A percentile compares a stretch with the other conserved stretches of the same genome.
Conservation (phyloP, 2,797 vertebrate species). For the Lepidocolaptes lacrymiger region DNA sequence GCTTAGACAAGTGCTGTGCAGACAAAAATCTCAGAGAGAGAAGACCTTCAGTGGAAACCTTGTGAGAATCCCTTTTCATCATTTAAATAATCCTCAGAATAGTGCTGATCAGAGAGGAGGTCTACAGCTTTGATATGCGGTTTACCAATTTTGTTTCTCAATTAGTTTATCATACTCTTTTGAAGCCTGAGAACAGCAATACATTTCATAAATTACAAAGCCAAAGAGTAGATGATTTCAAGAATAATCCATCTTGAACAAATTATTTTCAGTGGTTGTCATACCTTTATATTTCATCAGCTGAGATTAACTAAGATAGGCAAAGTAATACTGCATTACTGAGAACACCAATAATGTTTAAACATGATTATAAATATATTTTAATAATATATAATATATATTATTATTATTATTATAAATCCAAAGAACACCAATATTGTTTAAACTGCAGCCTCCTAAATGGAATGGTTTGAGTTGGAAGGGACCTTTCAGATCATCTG, state of each 20-base stretch:
- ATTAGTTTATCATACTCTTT: neutral
- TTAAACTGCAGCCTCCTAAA: neutral
- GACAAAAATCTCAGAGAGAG: neutral
- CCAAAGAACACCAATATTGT: neutral
- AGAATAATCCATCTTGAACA: neutral
- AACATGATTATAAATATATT: too few relatives aligned
- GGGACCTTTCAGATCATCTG: neutral
- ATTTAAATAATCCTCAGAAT: neutral
- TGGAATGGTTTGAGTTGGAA: neutral
- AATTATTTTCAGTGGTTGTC: neutral
- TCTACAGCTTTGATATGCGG: neutral
- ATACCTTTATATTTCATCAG: neutral
- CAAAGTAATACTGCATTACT: neutral
- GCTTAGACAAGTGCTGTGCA: neutral
- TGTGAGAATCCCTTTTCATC: neutral
- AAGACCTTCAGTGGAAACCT: neutral
- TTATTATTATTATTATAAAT: too few relatives aligned
- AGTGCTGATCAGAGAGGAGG: neutral
- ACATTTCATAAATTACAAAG: neutral
- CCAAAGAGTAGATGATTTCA: neutral
- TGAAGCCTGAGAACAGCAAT: neutral
- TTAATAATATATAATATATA: too few relatives aligned
- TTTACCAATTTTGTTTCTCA: neutral
- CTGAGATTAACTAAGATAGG: neutral
- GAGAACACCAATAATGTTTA: neutral